Base-by-base conservation (phyloP, 1,140 invertebrate species). In the Thalassaphorura encarpata region DNA sequence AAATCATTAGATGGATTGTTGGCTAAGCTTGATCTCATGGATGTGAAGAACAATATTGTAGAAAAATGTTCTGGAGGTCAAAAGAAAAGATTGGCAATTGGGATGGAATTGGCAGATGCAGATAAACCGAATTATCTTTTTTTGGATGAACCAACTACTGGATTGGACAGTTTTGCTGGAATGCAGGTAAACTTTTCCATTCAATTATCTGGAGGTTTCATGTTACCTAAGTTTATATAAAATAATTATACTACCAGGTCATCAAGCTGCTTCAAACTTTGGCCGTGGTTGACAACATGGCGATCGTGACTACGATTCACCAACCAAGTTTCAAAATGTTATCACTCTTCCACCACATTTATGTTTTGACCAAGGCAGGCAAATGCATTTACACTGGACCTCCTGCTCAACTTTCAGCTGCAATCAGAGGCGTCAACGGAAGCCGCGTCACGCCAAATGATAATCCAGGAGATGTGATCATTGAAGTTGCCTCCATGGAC, bases 321-420 rank as follows among this genome's bases (percentile, higher is more conserved):
- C 56, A 58, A 52, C 56, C 56, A 23, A 58, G 56, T 39, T 52
- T 52, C n/a, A 23, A 52, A 27, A 46, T 58, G 11, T 27, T 58
- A 2, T 13, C 8, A 2, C n/a, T 29, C 1, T 58, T 58, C n/a
- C 21, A 52, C 13, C 13, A 39, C 13, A 29, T 28, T 1, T 52
- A 52, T 23, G 24, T 52, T 24, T 18, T 58, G 18, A 45, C 49
- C 18, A 46, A 48, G 24, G n/a, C 3, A 13, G 56, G 56, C 0
- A n/a, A 21, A 3, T 58, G 40, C 15, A 58, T 58, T 47, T 58
- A 26, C n/a, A 26, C 21, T n/a, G 56, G 50, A 5, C 0, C 2
- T 21, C 56, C 49, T 2, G 2, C 3, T 3, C 2, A 28, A 0
- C 13, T 58, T 2, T 4, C 23, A 13, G 2, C 2, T n/a, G 16